Evolutionary conservation across 2,797 vertebrate genomes (phyloP), one percentile per base, ranked within the genome.

Genomic region (Chloroceryle amazona): DNA sequence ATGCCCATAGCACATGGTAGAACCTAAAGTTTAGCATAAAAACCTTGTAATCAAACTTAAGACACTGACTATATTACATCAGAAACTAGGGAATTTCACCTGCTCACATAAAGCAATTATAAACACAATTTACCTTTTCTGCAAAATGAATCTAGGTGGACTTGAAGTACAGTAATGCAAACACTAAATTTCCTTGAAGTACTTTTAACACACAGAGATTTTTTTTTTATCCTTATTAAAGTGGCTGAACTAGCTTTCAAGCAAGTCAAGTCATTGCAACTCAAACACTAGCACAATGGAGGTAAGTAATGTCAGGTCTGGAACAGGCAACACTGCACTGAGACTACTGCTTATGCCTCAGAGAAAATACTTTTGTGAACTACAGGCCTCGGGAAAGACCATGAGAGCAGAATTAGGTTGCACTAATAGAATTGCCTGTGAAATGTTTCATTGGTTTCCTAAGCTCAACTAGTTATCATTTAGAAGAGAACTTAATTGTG

Each of bases 1-100:
- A 74, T 33, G 42, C 15, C 33, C 21, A 20, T 0, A 46, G 35
- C 57, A 66, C 61, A 41, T 6, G 19, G 35, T 0, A 90, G 21
- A 78, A 86, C 14, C 9, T 17, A 42, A 49, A 44, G 13, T 68
- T 61, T 20, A 39, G 16, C 9, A 35, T 9, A 31, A 3, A 31
- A 55, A 52, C 13, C 21, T 49, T 58, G 54, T 22, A 68, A 57
- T 22, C 31, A 57, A 75, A 47, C 3, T 80, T 51, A 60, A 72
- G n/a, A 47, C 11, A 25, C 2, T 46, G 21, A 44, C 25, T 49
- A 2, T 6, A 49, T 26, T 26, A 10, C 7, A 11, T 29, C 23
- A 75, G 41, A 65, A 90, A 88, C 46, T n/a, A 52, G 23, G 6
- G 7, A 54, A 72, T 52, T 86, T 37, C 11, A 61, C 31, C 17